phyloP scores from a whole-genome alignment of 1,140 invertebrate genomes.

The Drosophila insularis region DNA sequence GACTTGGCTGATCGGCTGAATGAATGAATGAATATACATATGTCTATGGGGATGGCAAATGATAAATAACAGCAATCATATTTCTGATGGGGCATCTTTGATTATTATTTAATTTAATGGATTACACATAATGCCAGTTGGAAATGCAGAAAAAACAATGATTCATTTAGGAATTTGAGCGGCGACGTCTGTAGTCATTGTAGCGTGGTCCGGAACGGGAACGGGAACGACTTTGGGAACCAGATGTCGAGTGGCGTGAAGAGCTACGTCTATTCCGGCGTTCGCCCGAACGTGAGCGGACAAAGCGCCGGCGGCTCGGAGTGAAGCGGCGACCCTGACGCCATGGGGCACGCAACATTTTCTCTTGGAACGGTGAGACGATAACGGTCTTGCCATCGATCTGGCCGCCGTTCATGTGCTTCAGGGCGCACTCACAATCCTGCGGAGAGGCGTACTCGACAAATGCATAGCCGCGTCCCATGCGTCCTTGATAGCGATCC shows the following conservation, averaged over 20 bases:
- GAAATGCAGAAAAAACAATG: background rate
- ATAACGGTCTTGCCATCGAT: slow-evolving; percentile 50
- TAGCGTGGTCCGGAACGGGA: background rate
- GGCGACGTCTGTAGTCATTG: background rate
- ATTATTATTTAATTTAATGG: too few species aligned
- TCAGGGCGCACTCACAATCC: slow-evolving; percentile 50
- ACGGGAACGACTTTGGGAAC: background rate
- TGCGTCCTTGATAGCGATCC: slow-evolving; percentile 15
- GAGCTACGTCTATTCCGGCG: background rate
- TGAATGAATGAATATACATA: too few species aligned
- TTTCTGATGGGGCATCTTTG: too few species aligned
- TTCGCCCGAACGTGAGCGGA: background rate
- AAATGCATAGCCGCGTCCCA: slow-evolving; percentile 57
- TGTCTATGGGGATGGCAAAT: too few species aligned
- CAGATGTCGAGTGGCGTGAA: background rate
- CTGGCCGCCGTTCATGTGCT: slow-evolving; percentile 56
- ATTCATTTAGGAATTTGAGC: background rate
- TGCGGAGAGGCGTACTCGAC: slow-evolving; percentile 45
- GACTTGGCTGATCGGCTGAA: too few species aligned
- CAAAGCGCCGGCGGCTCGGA: slow-evolving; percentile 14
- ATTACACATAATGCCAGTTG: too few species aligned
- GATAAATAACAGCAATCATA: too few species aligned
- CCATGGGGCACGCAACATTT: slow-evolving; percentile 37
- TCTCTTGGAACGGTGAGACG: slow-evolving; percentile 46
- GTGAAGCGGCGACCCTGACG: slow-evolving; percentile 47